Conservation (phyloP, 1,140 invertebrate genomes). For the Heliconius himera region DNA sequence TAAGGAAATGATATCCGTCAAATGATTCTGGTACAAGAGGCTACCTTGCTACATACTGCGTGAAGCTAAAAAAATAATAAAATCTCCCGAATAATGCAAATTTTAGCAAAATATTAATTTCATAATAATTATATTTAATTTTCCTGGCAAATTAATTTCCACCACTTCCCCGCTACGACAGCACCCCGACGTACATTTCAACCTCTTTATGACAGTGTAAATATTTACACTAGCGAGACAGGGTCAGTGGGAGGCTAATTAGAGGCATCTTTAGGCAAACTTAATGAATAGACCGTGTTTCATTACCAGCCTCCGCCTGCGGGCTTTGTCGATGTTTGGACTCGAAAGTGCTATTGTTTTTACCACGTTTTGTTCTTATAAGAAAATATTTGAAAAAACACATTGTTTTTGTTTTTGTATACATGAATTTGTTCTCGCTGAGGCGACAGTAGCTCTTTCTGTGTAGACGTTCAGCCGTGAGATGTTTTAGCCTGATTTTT, state of each 20-base stretch:
- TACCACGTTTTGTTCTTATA: not conserved
- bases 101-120: no score
- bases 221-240: constrained; percentile 37
- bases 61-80: no score
- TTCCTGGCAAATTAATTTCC: constrained; percentile 17
- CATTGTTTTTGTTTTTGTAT: constrained; percentile 1
- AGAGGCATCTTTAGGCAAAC: constrained; percentile 30
- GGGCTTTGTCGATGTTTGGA: constrained; percentile 29
- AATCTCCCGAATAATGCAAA: no score
- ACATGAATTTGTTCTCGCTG: no score
- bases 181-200: constrained; percentile 30
- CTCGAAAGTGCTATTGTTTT: constrained; percentile 23
- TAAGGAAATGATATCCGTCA: no score
- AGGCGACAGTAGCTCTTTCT: not conserved
- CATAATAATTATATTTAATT: not conserved
- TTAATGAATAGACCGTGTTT: constrained; percentile 34
- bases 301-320: constrained; percentile 25
- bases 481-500: not conserved
- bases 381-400: constrained; percentile 18
- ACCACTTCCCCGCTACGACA: constrained; percentile 11
- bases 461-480: not conserved
- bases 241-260: constrained; percentile 37
- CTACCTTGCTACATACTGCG: no score
- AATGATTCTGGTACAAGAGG: no score
- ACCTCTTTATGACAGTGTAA: constrained; percentile 37